Evolutionary conservation across 2,797 vertebrate genomes (phyloP).

Genomic region (Semaprochilodus insignis): DNA sequence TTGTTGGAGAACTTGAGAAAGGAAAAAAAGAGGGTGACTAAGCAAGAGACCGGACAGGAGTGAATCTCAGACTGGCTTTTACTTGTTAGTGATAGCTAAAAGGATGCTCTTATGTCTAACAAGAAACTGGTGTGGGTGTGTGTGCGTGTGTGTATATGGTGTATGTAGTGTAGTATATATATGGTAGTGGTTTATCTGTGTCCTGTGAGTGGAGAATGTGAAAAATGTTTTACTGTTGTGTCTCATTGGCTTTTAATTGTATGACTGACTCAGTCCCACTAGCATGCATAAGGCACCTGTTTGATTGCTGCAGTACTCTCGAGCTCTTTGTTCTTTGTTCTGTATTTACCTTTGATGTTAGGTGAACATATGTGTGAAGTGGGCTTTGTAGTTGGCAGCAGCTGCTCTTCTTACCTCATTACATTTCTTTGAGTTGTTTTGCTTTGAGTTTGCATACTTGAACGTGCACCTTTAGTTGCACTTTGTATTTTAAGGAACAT

Average conservation of each 20-base stretch:
- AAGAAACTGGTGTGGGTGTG: no score
- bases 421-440: conserved; percentile 6
- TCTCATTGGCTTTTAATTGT: background rate
- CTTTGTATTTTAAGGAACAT: background rate
- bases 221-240: background rate
- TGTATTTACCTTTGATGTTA: background rate
- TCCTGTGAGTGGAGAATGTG: background rate
- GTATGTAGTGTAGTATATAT: no score
- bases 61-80: no score
- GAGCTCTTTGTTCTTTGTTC: conserved; percentile 6
- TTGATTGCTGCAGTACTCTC: background rate
- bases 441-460: background rate
- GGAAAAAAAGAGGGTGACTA: no score
- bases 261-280: conserved; percentile 1
- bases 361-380: background rate
- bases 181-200: no score
- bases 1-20: no score
- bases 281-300: background rate
- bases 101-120: no score
- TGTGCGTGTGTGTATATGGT: no score
- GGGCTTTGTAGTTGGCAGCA: background rate
- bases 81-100: no score
- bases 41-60: no score
- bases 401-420: conserved; percentile 4
- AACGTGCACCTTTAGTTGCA: background rate